These are phyloP conservation scores for Cylloceria caligata DNA, from an alignment of 2,888 invertebrate genomes.

Conservation along the genomic window DNA sequence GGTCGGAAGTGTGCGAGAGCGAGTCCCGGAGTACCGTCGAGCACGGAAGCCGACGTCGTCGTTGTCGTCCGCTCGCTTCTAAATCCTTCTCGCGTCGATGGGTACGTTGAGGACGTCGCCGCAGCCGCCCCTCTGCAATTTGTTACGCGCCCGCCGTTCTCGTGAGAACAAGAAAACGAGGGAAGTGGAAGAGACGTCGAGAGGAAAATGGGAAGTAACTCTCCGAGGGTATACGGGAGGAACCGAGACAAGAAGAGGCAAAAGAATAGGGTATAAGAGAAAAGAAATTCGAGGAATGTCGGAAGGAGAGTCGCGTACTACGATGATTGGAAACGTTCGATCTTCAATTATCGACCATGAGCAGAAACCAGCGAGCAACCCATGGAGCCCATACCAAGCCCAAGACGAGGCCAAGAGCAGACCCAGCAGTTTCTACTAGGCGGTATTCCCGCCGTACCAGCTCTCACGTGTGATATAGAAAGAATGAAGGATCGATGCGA, in stretches of 20 bases:
- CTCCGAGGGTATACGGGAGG: constrained; percentile 2
- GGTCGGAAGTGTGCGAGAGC: constrained; percentile 63
- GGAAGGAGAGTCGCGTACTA: constrained; percentile 56
- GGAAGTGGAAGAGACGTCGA: constrained; percentile 29
- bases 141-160: constrained; percentile 55
- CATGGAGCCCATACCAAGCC: constrained; percentile 1
- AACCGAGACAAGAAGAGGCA: constrained; percentile 24
- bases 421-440: constrained; percentile 52
- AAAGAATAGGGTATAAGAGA: constrained; percentile 47
- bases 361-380: constrained; percentile 42
- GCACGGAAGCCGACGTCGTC: constrained; percentile 48
- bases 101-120: constrained; percentile 36
- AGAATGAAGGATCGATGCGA: constrained; percentile 59
- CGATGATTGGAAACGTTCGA: constrained; percentile 67
- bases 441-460: neutral
- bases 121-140: constrained; percentile 54
- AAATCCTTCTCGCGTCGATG: constrained; percentile 65
- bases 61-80: constrained; percentile 48
- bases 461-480: constrained; percentile 49
- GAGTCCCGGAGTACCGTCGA: constrained; percentile 36
- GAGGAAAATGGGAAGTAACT: constrained; percentile 26
- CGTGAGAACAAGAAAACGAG: constrained; percentile 57
- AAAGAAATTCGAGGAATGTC: constrained; percentile 65
- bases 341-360: constrained; percentile 65
- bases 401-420: constrained; percentile 45